Percentiles rank a stretch among this genome's conserved stretches.
Conservation (phyloP, 2,797 vertebrate species). For the Pelobates cultripes region DNA sequence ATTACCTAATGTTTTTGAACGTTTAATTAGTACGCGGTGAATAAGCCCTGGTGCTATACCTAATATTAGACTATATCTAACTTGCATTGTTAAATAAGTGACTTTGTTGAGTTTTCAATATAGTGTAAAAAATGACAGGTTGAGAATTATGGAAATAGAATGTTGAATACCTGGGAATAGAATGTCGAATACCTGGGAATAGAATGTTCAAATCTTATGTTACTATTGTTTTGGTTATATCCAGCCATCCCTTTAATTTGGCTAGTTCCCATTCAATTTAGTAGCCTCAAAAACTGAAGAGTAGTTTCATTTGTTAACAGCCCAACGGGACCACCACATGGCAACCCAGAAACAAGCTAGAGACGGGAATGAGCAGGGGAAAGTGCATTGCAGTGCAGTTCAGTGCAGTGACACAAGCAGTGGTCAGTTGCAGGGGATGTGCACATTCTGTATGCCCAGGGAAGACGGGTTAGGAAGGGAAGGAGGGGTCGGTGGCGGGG, state of each 20-base stretch:
- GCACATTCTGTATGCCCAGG: slow-evolving; percentile 52
- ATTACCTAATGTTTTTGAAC: no score
- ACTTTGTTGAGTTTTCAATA: no score
- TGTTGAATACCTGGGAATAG: no score
- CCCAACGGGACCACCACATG: slow-evolving; percentile 52
- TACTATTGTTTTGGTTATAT: background rate
- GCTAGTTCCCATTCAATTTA: slow-evolving; percentile 2
- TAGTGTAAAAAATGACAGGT: no score
- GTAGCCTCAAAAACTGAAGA: slow-evolving; percentile 50
- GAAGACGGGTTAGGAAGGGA: slow-evolving; percentile 17
- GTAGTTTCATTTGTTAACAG: slow-evolving; percentile 39
- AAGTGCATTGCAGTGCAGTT: slow-evolving; percentile 40
- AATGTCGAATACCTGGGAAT: no score
- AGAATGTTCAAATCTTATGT: no score
- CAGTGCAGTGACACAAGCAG: slow-evolving; percentile 52
- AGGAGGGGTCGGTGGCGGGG: slow-evolving; percentile 56
- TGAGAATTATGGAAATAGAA: no score
- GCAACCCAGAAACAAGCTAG: slow-evolving; percentile 50
- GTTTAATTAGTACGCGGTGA: no score
- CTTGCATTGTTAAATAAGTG: no score
- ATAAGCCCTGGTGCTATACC: no score
- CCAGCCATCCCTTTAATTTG: background rate
- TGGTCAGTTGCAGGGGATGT: slow-evolving; percentile 42
- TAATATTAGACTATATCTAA: no score
- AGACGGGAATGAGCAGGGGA: slow-evolving; percentile 48